Evolutionary conservation across 2,113 vertebrate genomes (phyloP).

Genomic region (Eleginops maclovinus): DNA sequence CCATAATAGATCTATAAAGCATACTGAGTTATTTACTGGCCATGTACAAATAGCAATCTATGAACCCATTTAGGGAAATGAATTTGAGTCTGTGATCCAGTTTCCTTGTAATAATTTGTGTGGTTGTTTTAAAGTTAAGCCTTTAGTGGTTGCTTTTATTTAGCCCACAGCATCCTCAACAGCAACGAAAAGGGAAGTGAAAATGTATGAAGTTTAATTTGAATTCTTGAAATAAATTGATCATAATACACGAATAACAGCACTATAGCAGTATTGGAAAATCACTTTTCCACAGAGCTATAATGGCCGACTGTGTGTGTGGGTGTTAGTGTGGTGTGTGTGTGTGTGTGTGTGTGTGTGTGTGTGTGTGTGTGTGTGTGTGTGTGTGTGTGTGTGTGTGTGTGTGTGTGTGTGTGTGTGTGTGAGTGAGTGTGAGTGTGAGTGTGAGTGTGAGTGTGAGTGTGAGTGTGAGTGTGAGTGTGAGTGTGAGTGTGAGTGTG

Average conservation of each 20-base stretch:
- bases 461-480: no score
- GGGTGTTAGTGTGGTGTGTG: no score
- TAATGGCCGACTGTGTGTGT: neutral
- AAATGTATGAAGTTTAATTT: neutral
- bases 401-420: neutral
- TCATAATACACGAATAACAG: neutral
- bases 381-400: slow-evolving; percentile 10
- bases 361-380: neutral
- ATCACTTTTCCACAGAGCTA: neutral
- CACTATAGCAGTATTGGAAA: neutral
- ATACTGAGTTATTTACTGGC: neutral
- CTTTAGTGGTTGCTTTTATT: no score
- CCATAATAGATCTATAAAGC: neutral
- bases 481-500: no score
- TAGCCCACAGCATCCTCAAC: neutral
- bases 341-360: neutral
- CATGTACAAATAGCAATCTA: neutral
- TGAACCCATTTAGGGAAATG: neutral
- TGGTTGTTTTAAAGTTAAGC: neutral
- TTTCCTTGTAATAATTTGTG: neutral
- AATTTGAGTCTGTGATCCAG: neutral
- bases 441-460: no score
- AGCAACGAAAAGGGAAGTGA: neutral
- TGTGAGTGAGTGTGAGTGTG: neutral
- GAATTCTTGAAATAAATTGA: neutral